phyloP scores from a whole-genome alignment of 2,888 invertebrate genomes.

The Pteria penguin region DNA sequence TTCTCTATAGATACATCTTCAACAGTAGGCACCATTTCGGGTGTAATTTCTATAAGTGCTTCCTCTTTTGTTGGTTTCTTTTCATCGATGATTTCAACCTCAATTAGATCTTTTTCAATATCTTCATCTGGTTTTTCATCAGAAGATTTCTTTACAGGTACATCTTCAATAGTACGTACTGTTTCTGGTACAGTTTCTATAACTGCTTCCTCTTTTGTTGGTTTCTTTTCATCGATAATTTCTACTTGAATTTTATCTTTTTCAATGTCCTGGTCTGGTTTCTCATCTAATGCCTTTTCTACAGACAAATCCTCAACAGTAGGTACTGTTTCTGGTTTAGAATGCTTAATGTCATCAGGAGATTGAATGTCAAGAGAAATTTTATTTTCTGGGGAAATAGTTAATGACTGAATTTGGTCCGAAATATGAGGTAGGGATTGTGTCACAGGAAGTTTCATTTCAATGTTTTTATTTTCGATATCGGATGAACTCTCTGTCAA shows the following conservation, averaged over 20 bases:
- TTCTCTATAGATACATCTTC: conserved; percentile 12
- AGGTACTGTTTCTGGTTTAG: no score
- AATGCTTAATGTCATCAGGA: no score
- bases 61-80: neutral
- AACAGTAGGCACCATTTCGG: neutral
- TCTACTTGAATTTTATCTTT: neutral
- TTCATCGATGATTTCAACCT: neutral
- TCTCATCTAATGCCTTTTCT: conserved; percentile 9
- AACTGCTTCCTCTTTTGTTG: conserved; percentile 31
- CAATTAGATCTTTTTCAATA: neutral
- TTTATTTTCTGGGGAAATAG: no score
- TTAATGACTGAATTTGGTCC: no score
- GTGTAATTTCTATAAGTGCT: conserved; percentile 20
- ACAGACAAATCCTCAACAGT: no score
- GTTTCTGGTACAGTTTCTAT: conserved; percentile 8
- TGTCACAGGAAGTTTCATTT: no score
- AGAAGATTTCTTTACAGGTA: conserved; percentile 43
- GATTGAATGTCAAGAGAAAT: no score
- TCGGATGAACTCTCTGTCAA: no score
- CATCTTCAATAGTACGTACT: conserved; percentile 37
- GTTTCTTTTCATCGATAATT: conserved; percentile 20
- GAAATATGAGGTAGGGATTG: no score
- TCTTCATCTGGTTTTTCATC: conserved; percentile 39
- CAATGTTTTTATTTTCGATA: no score
- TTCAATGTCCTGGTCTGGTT: neutral